Evolutionary conservation across 1,140 invertebrate genomes (phyloP), one percentile per base, ranked within the genome.

Genomic region (Bombus sylvicola): DNA sequence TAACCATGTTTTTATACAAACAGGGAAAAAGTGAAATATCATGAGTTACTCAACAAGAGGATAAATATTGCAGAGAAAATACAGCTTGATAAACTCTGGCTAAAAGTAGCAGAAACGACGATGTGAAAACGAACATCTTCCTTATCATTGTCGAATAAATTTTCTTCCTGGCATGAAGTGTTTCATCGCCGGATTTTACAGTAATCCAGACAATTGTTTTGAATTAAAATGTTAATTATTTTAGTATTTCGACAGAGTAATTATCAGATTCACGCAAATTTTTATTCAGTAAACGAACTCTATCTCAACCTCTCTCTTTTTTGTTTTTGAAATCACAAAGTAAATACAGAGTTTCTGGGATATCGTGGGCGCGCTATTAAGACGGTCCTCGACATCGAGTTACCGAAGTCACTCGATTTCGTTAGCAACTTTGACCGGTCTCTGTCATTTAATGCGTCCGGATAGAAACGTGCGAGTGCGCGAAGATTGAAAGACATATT

Each of bases 381-480:
- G 41, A 74, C n/a, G 5, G 10, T 18, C 10, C 18, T 22, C 41
- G n/a, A 73, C n/a, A 31, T 73, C 72, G 39, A 73, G 41, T 34
- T 73, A 47, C n/a, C 41, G 15, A 74, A 74, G 72, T 74, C 41
- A 74, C n/a, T 47, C 18, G n/a, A 34, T 31, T 74, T 74, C 25
- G n/a, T 5, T 34, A 74, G n/a, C 18, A 74, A 74, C 31, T 74
- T 74, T 18, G n/a, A 12, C 15, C n/a, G 4, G 15, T 3, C 9
- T n/a, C n/a, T 74, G 25, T 53, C 22, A 74, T 74, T 47, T n/a
- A n/a, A 18, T 25, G 28, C n/a, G 10, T 25, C 9, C 4, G 31
- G 9, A 74, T n/a, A 47, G 41, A 18, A 5, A 47, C n/a, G 41
- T 18, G 18, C 3, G 18, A 47, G 41, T 25, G 12, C 10, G 3